A percentile compares a stretch with the other conserved stretches of the same genome.
phyloP scores from a whole-genome alignment of 2,113 vertebrate genomes.

The Syngnathus typhle region DNA sequence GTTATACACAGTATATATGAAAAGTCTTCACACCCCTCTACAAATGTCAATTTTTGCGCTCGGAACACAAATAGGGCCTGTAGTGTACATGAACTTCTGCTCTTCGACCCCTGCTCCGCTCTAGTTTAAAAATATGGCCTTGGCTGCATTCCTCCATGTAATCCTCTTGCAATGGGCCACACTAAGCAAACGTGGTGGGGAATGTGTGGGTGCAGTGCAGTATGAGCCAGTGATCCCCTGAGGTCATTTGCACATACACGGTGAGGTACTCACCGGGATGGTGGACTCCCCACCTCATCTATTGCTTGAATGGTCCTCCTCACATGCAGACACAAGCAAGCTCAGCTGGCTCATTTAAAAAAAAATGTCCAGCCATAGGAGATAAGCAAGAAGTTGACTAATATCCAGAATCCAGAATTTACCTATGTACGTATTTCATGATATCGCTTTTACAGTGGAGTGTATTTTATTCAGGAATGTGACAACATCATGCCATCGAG shows the following conservation, averaged over 20 bases:
- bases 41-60: too few relatives aligned
- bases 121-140: slow-evolving; percentile 58
- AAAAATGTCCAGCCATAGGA: slow-evolving; percentile 12
- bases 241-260: slow-evolving; percentile 57
- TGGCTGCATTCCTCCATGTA: slow-evolving; percentile 60
- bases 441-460: too few relatives aligned
- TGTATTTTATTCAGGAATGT: too few relatives aligned
- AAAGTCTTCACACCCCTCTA: background rate
- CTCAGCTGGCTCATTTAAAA: slow-evolving; percentile 6
- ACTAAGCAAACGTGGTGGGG: slow-evolving; percentile 60
- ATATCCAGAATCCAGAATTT: too few relatives aligned
- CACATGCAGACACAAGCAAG: slow-evolving; percentile 10
- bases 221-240: slow-evolving; percentile 32
- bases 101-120: slow-evolving; percentile 12
- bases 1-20: slow-evolving; percentile 7
- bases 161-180: slow-evolving; percentile 61
- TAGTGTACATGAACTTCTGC: slow-evolving; percentile 4
- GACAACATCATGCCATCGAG: too few relatives aligned
- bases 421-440: too few relatives aligned
- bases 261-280: slow-evolving; percentile 37
- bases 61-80: too few relatives aligned
- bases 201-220: slow-evolving; percentile 42
- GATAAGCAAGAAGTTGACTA: slow-evolving; percentile 2
- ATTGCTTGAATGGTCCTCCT: slow-evolving; percentile 24
- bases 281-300: slow-evolving; percentile 32